phyloP scores from a whole-genome alignment of 2,113 vertebrate species.

The Camelus dromedarius region DNA sequence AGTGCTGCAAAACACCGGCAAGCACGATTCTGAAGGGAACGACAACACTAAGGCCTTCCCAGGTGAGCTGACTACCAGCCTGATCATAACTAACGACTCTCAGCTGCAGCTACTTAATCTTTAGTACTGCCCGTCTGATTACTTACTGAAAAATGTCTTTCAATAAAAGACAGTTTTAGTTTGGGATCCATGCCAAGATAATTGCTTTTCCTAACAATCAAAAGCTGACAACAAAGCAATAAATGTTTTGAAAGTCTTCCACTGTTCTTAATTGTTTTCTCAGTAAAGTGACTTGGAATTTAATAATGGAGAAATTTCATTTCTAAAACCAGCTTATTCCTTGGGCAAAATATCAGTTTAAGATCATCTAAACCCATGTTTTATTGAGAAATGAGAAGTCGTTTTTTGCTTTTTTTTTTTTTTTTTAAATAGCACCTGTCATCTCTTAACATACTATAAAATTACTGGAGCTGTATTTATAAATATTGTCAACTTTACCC shows the following conservation, averaged over 20 bases:
- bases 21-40: not conserved
- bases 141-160: not conserved
- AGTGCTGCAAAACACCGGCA: not conserved
- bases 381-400: not conserved
- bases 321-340: constrained; percentile 5
- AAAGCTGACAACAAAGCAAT: not conserved
- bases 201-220: not conserved
- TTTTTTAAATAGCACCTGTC: not conserved
- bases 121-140: not conserved
- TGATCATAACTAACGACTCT: not conserved
- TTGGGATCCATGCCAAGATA: not conserved
- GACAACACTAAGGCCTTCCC: not conserved
- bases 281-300: not conserved
- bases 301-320: not conserved
- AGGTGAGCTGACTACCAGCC: not conserved
- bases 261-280: not conserved
- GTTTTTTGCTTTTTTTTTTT: not conserved
- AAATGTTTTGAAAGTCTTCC: not conserved
- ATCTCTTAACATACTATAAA: constrained; percentile 33
- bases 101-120: not conserved
- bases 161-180: not conserved
- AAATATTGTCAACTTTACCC: not conserved
- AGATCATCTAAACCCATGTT: not conserved
- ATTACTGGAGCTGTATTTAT: not conserved
- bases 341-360: not conserved